Percentiles rank a stretch among this genome's conserved stretches.
Conservation (phyloP, 2,888 invertebrate species). For the Mythimna albipuncta region DNA sequence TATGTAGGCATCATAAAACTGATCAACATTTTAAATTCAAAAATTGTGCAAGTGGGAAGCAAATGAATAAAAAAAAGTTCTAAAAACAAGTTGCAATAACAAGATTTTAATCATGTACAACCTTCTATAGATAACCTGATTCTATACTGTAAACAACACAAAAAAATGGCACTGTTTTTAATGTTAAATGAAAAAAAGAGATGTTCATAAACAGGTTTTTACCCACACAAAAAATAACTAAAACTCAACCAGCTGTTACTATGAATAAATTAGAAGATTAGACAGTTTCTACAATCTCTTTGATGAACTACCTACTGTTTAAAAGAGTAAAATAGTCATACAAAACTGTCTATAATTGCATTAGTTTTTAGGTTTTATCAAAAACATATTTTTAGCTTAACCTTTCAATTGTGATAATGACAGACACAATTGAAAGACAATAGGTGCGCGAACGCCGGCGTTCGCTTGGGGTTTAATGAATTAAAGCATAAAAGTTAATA, state of each 20-base stretch:
- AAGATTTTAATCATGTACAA: neutral
- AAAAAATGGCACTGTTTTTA: neutral
- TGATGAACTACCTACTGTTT: neutral
- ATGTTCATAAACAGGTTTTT: neutral
- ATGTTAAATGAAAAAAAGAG: neutral
- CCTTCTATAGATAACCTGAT: constrained; percentile 14
- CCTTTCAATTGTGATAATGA: no score
- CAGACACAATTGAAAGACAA: no score
- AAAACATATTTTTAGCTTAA: no score
- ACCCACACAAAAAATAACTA: constrained; percentile 11
- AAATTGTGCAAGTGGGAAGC: neutral
- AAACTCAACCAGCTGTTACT: constrained; percentile 36
- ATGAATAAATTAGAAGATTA: constrained; percentile 52
- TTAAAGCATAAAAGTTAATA: no score
- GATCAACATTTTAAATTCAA: neutral
- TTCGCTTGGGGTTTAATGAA: no score
- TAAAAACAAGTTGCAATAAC: constrained; percentile 5
- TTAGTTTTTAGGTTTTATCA: no score
- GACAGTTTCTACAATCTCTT: constrained; percentile 54
- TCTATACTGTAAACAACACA: constrained; percentile 4
- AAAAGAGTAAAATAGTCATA: neutral
- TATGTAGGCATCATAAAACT: neutral
- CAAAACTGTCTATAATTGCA: neutral
- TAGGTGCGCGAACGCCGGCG: no score
- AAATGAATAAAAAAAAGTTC: no score